A percentile compares a stretch with the other conserved stretches of the same genome.
Conservation (phyloP, 2,113 vertebrate species). For the Procavia capensis region DNA sequence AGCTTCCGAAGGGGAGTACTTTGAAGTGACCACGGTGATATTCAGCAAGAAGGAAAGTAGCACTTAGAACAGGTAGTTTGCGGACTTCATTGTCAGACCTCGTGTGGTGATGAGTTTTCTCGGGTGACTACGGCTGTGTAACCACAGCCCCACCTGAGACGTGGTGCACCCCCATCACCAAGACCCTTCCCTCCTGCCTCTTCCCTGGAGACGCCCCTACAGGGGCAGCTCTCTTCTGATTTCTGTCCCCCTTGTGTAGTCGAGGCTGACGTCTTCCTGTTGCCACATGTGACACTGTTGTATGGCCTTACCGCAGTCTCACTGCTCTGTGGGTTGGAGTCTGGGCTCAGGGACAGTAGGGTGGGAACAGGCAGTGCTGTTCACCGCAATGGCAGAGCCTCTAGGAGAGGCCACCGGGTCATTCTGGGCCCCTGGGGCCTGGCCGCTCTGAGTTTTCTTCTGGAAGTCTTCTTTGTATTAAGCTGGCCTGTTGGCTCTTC, state of each 20-base stretch:
- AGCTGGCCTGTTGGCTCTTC: accelerated
- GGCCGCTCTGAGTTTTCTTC: accelerated
- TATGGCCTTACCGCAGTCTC: accelerated
- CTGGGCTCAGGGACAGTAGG: background rate
- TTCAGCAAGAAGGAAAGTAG: too few species aligned
- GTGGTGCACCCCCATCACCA: background rate
- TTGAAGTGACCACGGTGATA: too few species aligned
- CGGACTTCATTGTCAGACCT: too few species aligned
- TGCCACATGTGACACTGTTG: accelerated
- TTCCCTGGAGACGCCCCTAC: background rate
- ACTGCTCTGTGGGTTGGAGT: background rate
- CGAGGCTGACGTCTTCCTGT: accelerated
- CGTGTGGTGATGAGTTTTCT: accelerated
- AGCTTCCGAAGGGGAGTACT: too few species aligned
- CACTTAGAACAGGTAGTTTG: too few species aligned
- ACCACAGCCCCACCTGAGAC: accelerated
- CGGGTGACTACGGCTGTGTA: accelerated
- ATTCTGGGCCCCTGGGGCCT: accelerated
- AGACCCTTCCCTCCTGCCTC: accelerated
- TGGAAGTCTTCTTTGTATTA: background rate
- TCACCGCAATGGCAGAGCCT: accelerated
- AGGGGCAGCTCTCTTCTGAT: too few species aligned
- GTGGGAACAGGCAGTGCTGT: accelerated
- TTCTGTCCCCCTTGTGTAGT: too few species aligned
- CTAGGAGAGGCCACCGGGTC: accelerated